Conservation (phyloP, 2,888 invertebrate genomes). For the Amphipyra berbera region DNA sequence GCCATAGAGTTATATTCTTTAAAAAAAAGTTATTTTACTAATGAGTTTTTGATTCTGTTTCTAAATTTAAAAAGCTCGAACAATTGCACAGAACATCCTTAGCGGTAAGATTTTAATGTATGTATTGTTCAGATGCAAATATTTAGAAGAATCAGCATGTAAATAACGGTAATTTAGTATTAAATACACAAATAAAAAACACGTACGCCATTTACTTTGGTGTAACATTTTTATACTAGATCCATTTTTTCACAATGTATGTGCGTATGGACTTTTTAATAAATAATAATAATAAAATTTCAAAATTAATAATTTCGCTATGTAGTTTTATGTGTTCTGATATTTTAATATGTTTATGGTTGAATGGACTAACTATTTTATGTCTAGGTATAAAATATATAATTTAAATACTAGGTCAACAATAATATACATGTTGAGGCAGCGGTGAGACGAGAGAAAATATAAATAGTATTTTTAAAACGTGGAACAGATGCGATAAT, state of each 20-base stretch:
- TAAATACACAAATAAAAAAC: slow-evolving; percentile 64
- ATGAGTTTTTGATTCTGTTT: slow-evolving; percentile 47
- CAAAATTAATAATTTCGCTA: slow-evolving; percentile 40
- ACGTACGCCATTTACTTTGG: slow-evolving; percentile 73
- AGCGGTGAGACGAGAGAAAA: slow-evolving; percentile 24
- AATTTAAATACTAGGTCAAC: slow-evolving; percentile 45
- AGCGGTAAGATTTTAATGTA: slow-evolving; percentile 87
- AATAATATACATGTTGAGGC: slow-evolving; percentile 42
- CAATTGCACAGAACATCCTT: slow-evolving; percentile 85
- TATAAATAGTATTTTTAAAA: slow-evolving; percentile 36
- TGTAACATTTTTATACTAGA: slow-evolving; percentile 79
- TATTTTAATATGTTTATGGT: slow-evolving; percentile 45
- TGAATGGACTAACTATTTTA: slow-evolving; percentile 55
- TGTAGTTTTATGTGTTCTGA: slow-evolving; percentile 52
- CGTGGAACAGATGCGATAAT: slow-evolving; percentile 27
- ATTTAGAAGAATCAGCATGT: slow-evolving; percentile 88
- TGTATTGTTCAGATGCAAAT: slow-evolving; percentile 90
- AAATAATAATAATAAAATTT: too few species aligned
- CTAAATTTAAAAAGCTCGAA: slow-evolving; percentile 70
- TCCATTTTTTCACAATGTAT: slow-evolving; percentile 40
- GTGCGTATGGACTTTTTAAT: slow-evolving; percentile 31
- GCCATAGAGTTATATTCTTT: slow-evolving; percentile 68
- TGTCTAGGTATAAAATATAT: slow-evolving; percentile 51
- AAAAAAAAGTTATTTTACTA: slow-evolving; percentile 44
- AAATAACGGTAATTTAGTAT: slow-evolving; percentile 83